Percentiles rank a stretch among this genome's conserved stretches.
Conservation (phyloP, 2,797 vertebrate genomes). For the Brotogeris chrysoptera region DNA sequence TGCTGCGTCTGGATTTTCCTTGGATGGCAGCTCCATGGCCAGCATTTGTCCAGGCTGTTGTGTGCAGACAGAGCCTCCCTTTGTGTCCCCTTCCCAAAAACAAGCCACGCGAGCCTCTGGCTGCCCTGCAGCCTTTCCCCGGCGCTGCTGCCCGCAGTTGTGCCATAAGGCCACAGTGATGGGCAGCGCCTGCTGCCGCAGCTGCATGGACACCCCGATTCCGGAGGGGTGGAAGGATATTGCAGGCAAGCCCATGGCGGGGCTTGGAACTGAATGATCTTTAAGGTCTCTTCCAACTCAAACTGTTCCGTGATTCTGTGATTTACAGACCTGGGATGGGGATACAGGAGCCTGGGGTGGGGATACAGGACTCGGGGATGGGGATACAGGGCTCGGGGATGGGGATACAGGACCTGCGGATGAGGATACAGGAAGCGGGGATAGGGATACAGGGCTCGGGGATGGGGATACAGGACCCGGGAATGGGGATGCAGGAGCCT, state of each 20-base stretch:
- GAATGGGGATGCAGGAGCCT: no score
- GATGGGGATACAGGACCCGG: no score
- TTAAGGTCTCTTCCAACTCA: neutral
- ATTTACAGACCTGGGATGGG: neutral
- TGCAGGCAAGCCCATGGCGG: neutral
- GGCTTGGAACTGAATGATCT: neutral
- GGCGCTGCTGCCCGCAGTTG: conserved; percentile 31
- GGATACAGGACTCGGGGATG: no score
- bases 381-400: no score
- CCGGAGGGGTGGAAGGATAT: neutral
- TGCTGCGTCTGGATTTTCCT: conserved; percentile 33
- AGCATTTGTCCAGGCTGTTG: conserved; percentile 57
- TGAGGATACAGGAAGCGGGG: neutral
- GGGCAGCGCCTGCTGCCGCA: conserved; percentile 49
- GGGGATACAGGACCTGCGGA: no score
- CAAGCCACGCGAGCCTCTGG: neutral
- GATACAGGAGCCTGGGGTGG: no score
- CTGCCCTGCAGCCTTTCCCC: neutral
- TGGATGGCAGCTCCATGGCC: conserved; percentile 51
- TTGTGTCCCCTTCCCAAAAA: conserved; percentile 25
- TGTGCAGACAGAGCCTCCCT: conserved; percentile 51
- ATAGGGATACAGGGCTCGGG: no score
- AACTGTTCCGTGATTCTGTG: neutral
- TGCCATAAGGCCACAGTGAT: neutral
- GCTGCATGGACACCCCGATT: neutral